Evolutionary conservation across 2,888 invertebrate species (phyloP).

Genomic region (Chelonus formosanus): DNA sequence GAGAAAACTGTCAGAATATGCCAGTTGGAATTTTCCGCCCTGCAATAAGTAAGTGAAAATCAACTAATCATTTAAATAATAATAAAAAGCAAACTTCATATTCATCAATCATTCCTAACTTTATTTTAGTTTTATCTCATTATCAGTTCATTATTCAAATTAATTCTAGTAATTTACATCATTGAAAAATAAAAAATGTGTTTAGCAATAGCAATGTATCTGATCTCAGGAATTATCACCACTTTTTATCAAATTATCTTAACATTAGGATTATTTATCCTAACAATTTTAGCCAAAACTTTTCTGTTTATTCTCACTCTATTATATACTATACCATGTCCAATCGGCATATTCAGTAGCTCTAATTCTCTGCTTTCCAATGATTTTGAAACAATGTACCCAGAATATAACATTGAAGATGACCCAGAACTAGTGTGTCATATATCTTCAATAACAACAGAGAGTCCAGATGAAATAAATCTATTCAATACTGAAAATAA

Average conservation of each 20-base stretch:
- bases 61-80: no score
- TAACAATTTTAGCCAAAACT: conserved; percentile 40
- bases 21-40: conserved; percentile 84
- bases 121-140: no score
- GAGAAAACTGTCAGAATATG: conserved; percentile 69
- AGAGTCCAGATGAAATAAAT: conserved; percentile 27
- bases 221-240: conserved; percentile 43
- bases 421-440: conserved; percentile 47
- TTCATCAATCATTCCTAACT: no score
- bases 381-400: conserved; percentile 50
- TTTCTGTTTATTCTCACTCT: conserved; percentile 44
- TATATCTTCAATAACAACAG: conserved; percentile 48
- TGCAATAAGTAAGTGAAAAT: conserved; percentile 72
- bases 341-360: conserved; percentile 20
- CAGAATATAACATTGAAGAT: conserved; percentile 51
- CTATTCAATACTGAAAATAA: no score
- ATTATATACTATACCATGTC: conserved; percentile 41
- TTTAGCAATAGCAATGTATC: conserved; percentile 47
- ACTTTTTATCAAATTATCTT: conserved; percentile 41
- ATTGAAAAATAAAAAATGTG: conserved; percentile 38
- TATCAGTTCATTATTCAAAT: no score
- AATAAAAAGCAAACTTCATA: no score
- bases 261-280: conserved; percentile 41
- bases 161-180: no score
- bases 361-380: conserved; percentile 21